Percentiles rank a stretch among this genome's conserved stretches.
phyloP scores from a whole-genome alignment of 2,113 vertebrate genomes.

The Rhinolophus sinicus region DNA sequence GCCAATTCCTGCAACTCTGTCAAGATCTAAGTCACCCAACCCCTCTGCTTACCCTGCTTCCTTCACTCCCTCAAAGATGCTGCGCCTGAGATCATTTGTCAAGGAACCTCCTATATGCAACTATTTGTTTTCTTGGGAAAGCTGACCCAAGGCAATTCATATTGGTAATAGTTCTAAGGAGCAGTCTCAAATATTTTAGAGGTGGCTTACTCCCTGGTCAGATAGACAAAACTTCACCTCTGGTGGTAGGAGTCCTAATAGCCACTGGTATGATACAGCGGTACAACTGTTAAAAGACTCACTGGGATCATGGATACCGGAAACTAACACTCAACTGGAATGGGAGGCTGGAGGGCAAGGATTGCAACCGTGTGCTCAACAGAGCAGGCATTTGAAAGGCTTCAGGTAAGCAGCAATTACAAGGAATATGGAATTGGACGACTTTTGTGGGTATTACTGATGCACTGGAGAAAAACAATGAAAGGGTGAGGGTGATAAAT shows the following conservation, averaged over 20 bases:
- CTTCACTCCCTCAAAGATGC: not conserved
- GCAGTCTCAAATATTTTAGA: not conserved
- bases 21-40: not conserved
- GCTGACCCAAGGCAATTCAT: not conserved
- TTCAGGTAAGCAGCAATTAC: not conserved
- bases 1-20: not conserved
- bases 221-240: not conserved
- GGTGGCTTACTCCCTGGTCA: not conserved
- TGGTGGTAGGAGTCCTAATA: not conserved
- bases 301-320: not conserved
- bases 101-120: not conserved
- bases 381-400: not conserved
- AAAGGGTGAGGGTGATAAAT: not conserved
- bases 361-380: not conserved
- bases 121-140: not conserved
- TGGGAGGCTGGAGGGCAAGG: not conserved
- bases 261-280: not conserved
- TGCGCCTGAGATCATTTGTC: not conserved
- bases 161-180: not conserved
- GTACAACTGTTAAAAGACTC: not conserved
- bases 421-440: not conserved
- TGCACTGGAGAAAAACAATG: not conserved
- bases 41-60: not conserved
- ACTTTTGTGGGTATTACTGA: not conserved
- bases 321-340: not conserved